Conservation (phyloP, 2,888 invertebrate genomes). For the Dione juno region DNA sequence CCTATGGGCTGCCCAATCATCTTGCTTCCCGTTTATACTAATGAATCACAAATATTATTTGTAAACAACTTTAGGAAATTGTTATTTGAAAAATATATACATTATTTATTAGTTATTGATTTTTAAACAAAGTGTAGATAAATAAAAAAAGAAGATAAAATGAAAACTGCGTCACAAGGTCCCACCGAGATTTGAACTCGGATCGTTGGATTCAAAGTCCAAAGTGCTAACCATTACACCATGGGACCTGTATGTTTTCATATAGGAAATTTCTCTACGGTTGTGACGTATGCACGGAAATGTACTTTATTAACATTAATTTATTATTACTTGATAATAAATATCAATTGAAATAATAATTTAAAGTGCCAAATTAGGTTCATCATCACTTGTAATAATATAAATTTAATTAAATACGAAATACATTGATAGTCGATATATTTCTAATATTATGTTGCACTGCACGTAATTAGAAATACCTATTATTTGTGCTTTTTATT, state of each 20-base stretch:
- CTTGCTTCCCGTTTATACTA: constrained; percentile 34
- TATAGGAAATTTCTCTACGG: background rate
- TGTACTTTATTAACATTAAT: too few species aligned
- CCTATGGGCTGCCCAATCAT: constrained; percentile 35
- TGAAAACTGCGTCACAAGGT: constrained; percentile 63
- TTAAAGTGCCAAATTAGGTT: too few species aligned
- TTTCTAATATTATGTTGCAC: too few species aligned
- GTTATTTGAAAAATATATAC: constrained; percentile 2
- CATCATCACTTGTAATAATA: too few species aligned
- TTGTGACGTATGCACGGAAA: background rate
- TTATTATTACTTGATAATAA: too few species aligned
- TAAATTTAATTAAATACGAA: too few species aligned
- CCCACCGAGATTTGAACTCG: constrained; percentile 92
- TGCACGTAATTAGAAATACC: too few species aligned
- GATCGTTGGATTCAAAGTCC: constrained; percentile 92
- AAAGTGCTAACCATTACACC: constrained; percentile 91
- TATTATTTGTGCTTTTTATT: too few species aligned
- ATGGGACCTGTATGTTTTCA: constrained; percentile 79
- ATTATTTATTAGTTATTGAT: background rate
- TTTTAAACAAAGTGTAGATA: background rate
- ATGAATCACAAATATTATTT: constrained; percentile 14
- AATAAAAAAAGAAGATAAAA: constrained; percentile 9
- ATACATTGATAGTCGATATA: too few species aligned
- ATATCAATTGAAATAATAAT: background rate
- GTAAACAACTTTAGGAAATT: background rate